Conservation (phyloP, 2,113 vertebrate genomes). For the Talpa occidentalis region DNA sequence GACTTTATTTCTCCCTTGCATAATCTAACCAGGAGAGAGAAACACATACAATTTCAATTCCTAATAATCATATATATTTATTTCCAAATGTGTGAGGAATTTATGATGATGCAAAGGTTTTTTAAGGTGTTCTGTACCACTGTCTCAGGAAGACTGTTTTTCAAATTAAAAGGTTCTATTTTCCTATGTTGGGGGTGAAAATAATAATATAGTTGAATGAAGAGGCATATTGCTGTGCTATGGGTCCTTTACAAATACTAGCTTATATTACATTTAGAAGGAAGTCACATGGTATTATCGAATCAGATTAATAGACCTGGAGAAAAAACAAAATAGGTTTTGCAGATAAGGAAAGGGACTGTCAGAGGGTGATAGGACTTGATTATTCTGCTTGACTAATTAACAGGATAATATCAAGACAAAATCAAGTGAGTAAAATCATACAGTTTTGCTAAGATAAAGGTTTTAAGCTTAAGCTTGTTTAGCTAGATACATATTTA, state of each 20-base stretch:
- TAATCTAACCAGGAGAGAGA: not conserved
- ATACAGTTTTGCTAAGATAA: not conserved
- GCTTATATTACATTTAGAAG: not conserved
- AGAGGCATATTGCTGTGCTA: not conserved
- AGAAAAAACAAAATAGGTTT: not conserved
- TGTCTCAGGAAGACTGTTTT: not conserved
- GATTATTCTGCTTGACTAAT: not conserved
- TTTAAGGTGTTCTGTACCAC: not conserved
- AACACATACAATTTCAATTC: not conserved
- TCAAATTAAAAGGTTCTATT: not conserved
- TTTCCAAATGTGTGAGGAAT: not conserved
- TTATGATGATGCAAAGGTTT: conserved; percentile 15
- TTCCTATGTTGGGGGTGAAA: not conserved
- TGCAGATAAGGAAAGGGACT: conserved; percentile 9
- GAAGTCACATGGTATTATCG: not conserved
- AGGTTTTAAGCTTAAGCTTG: not conserved
- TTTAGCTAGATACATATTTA: not conserved
- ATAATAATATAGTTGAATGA: not conserved
- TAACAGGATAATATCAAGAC: not conserved
- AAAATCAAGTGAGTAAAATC: conserved; percentile 34
- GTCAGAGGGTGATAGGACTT: not conserved
- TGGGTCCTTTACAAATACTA: not conserved
- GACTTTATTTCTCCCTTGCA: conserved; percentile 6
- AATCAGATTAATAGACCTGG: not conserved
- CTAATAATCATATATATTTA: not conserved